Evolutionary conservation across 2,888 invertebrate species (phyloP), one percentile per base, ranked within the genome.

Genomic region (Clepsis dumicolana): DNA sequence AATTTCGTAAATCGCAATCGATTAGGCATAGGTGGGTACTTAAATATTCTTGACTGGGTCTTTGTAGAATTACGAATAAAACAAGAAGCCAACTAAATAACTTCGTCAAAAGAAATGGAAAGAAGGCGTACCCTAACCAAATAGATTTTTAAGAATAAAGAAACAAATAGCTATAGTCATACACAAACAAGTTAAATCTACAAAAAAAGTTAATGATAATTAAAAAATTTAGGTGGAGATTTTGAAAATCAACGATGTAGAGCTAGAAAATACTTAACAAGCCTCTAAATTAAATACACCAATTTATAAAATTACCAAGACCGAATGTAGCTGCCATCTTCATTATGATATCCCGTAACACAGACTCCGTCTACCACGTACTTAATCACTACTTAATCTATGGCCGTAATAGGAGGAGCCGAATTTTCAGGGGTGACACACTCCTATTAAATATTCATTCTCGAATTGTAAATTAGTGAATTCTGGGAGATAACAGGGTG

Each of bases 401-500:
- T 73, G 72, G 56, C 18, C 48, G 72, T 77, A 73, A 74, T 78
- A 80, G 74, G 77, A 74, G 73, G 71, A 79, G 78, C 79, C 80
- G 79, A 86, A 86, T 85, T 87, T 89, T 86, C 86, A 88, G 87
- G 88, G 88, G 84, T 88, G 88, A 86, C 87, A 88, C 87, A 83
- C 80, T 81, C 72, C 75, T 76, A 88, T 90, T 87, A 90, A 91
- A 89, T 90, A 91, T 91, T 89, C 90, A 91, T 88, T 85, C 82
- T 84, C 79, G 85, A 88, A 85, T 88, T 87, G 87, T 90, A 86
- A 91, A 91, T 90, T 90, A 90, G 88, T 84, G 80, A 86, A 88
- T 85, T 81, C 76, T 76, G 79, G 70, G 80, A 86, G 86, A 89
- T 86, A 85, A 85, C 83, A 78, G 77, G 71, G 71, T 69, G 27